phyloP scores from a whole-genome alignment of 1,140 invertebrate species.

The Bombyx mori region ASM3026992v2 NC_085133.1:9408501-9409000 shows the following conservation, averaged over 20 bases:
- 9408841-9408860: slow-evolving; percentile 63
- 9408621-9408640: slow-evolving; percentile 22
- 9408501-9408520: too few species aligned
- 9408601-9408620: too few species aligned
- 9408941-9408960: too few species aligned
- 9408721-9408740: too few species aligned
- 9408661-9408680: slow-evolving; percentile 41
- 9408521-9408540: too few species aligned
- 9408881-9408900: slow-evolving; percentile 48
- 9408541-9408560: too few species aligned
- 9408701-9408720: slow-evolving; percentile 30
- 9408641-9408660: slow-evolving; percentile 42
- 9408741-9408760: slow-evolving; percentile 17
- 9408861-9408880: slow-evolving; percentile 54
- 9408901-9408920: not conserved
- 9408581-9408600: too few species aligned
- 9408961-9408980: too few species aligned
- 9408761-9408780: slow-evolving; percentile 45
- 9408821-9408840: slow-evolving; percentile 49
- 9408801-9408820: slow-evolving; percentile 48
- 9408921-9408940: too few species aligned
- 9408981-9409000: too few species aligned
- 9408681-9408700: slow-evolving; percentile 61
- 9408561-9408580: too few species aligned
- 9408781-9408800: slow-evolving; percentile 46